A percentile compares a stretch with the other conserved stretches of the same genome.
Evolutionary conservation across 2,888 invertebrate species (phyloP).

Genomic region (Stenodema calcarata): DNA sequence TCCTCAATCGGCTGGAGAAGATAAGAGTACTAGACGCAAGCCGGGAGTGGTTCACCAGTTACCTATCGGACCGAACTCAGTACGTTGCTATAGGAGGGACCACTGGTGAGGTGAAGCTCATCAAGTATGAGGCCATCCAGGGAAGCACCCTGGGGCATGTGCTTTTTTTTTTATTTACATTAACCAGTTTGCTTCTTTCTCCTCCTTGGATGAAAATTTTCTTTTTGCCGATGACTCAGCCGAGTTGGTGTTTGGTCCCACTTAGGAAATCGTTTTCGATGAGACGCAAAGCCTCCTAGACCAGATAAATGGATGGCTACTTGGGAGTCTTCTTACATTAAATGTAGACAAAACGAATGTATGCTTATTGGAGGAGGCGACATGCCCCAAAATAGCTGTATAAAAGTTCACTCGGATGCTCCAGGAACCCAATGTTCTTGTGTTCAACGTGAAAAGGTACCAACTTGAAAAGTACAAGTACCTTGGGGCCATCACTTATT

Average conservation of each 20-base stretch:
- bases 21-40: neutral
- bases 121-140: neutral
- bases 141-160: neutral
- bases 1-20: neutral
- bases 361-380: neutral
- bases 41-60: neutral
- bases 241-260: neutral
- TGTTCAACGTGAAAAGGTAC: too few species aligned
- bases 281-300: neutral
- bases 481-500: neutral
- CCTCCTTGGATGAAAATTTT: neutral
- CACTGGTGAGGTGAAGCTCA: neutral
- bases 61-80: neutral
- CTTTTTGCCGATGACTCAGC: neutral
- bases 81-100: neutral
- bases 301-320: neutral
- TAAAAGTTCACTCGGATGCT: neutral
- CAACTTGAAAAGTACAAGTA: too few species aligned
- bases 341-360: neutral
- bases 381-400: too few species aligned
- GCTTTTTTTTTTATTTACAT: neutral
- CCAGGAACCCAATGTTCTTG: neutral
- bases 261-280: neutral
- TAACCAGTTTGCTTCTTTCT: neutral
- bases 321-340: neutral